Evolutionary conservation across 2,797 vertebrate species (phyloP), one percentile per base, ranked within the genome.

Genomic region (Cuculus canorus): DNA sequence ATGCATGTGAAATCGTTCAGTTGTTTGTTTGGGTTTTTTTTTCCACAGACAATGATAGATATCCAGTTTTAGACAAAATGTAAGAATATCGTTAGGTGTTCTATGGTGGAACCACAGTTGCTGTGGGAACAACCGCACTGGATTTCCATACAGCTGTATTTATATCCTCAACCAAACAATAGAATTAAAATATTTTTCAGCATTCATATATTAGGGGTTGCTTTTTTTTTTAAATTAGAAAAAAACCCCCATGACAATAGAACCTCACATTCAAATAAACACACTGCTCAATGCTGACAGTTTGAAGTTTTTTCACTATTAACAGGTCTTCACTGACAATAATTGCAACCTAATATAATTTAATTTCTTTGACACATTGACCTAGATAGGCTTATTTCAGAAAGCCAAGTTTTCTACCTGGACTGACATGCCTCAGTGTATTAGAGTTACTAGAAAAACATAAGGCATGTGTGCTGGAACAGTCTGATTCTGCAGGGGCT

Each of bases 331-430:
- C 57, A 57, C 15, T 16, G 69, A 64, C 90, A 92, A 84, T 25
- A 91, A 84, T 6, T 27, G 32, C 39, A 80, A 57, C 4, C 11
- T 11, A 79, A 92, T 94, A 86, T 60, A 78, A 80, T 54, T 73
- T 84, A 48, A 96, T 93, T 88, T 86, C 63, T 95, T 91, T 92
- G 94, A 93, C 82, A 88, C 60, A 32, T 50, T 93, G 90, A 93
- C 90, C 73, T 92, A 92, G 76, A 91, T 73, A 77, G 28, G 35
- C 13, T 83, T 45, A 43, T 69, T 90, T 92, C 73, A 70, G 63
- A 91, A 82, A 81, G 63, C 13, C 13, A 18, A 88, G 48, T 54
- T 92, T 88, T 94, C 82, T 91, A 73, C 28, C 73, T 77, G 82
- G 85, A 73, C 41, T 90, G 77, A 82, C 32, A 23, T 65, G 45